These are phyloP conservation scores for Apamea crenata DNA, from an alignment of 2,888 invertebrate genomes.

Conservation along the genomic window DNA sequence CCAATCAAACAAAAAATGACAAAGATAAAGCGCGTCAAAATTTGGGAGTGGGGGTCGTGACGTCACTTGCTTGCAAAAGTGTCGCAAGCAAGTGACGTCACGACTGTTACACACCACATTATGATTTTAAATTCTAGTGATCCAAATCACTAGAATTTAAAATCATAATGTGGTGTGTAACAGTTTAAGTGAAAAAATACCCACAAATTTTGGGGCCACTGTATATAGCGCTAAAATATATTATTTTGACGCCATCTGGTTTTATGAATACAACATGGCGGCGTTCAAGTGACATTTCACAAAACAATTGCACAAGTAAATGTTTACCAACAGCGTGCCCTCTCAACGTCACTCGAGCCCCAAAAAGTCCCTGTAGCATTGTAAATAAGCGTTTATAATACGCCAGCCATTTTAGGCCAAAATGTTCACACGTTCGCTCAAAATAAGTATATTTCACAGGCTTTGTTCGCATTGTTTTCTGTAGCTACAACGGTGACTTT, in stretches of 20 bases:
- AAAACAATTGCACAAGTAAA: not conserved
- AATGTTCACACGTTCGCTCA: conserved; percentile 16
- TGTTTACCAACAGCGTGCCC: not conserved
- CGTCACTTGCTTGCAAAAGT: too few relatives aligned
- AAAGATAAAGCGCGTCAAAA: too few relatives aligned
- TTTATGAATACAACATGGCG: not conserved
- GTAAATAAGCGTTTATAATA: conserved; percentile 35
- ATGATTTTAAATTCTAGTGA: too few relatives aligned
- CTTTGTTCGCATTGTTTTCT: conserved; percentile 55
- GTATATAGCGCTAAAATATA: not conserved
- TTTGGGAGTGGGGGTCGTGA: too few relatives aligned
- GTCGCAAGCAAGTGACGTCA: too few relatives aligned
- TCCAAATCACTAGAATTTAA: too few relatives aligned
- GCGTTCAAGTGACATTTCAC: not conserved
- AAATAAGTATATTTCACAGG: conserved; percentile 43
- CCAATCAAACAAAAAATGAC: too few relatives aligned
- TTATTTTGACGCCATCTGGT: not conserved
- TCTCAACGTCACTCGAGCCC: not conserved
- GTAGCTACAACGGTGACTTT: conserved; percentile 44
- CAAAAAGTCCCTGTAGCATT: not conserved
- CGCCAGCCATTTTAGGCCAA: conserved; percentile 33
- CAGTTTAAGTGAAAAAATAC: not conserved
- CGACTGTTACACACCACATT: too few relatives aligned
- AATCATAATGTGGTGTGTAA: not conserved
- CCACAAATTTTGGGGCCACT: not conserved